Evolutionary conservation across 2,797 vertebrate species (phyloP).

Genomic region (Sebastes matsubarae): DNA sequence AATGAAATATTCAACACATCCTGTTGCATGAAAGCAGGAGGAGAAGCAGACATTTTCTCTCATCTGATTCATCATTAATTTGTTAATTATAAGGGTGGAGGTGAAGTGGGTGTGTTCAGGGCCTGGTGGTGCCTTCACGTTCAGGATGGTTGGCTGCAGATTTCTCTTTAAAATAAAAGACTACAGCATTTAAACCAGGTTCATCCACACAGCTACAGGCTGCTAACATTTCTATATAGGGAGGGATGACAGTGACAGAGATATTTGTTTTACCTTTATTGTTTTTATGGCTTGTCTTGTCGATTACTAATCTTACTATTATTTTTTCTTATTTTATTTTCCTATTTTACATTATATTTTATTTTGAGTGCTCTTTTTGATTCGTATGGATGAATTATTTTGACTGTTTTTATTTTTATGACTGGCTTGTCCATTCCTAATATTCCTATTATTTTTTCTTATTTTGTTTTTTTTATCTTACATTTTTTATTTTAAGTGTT

Average conservation of each 20-base stretch:
- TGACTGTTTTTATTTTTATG: no score
- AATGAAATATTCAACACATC: neutral
- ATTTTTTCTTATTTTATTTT: no score
- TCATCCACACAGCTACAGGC: no score
- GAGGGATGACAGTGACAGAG: neutral
- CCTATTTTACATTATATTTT: rapidly evolving
- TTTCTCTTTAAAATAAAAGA: neutral
- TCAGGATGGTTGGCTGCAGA: conserved; percentile 5
- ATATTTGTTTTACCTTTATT: no score
- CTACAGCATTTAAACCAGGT: neutral
- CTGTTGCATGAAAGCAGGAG: conserved; percentile 14
- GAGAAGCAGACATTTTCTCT: neutral
- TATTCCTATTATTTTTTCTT: no score
- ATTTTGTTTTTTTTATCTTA: no score
- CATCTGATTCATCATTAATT: conserved; percentile 19
- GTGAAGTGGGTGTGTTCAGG: conserved; percentile 7
- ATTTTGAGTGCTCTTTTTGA: no score
- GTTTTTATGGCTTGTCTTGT: no score
- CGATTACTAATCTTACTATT: no score
- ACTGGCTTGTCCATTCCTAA: no score
- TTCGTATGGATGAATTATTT: no score
- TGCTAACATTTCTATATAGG: neutral
- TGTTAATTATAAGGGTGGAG: neutral
- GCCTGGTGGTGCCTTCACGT: neutral
- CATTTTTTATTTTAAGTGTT: no score